Evolutionary conservation across 2,888 invertebrate species (phyloP).

Genomic region (Epinotia nisella): DNA sequence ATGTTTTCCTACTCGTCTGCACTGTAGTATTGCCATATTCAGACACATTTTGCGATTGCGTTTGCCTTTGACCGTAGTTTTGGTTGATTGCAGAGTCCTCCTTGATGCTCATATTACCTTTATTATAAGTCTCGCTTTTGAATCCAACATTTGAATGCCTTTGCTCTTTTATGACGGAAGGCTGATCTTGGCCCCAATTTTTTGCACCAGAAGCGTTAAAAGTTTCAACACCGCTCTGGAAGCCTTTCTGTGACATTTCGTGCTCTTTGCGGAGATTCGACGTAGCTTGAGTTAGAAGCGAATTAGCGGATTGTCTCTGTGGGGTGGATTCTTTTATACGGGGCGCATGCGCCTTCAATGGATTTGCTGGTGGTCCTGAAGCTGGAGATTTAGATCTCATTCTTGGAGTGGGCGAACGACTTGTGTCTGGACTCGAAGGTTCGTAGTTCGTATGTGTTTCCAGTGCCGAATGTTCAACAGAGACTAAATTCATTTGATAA

Average conservation of each 20-base stretch:
- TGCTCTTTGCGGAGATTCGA: slow-evolving; percentile 74
- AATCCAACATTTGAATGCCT: slow-evolving; percentile 78
- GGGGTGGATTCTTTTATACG: slow-evolving; percentile 82
- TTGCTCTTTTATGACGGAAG: slow-evolving; percentile 77
- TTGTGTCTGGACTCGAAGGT: slow-evolving; percentile 84
- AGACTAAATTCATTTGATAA: slow-evolving; percentile 91
- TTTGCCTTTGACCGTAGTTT: slow-evolving; percentile 75
- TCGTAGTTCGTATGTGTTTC: slow-evolving; percentile 84
- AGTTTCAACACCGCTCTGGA: slow-evolving; percentile 68
- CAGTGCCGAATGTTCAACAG: slow-evolving; percentile 86
- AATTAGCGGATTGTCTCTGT: slow-evolving; percentile 71
- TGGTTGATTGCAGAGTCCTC: slow-evolving; percentile 72
- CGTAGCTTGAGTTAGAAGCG: slow-evolving; percentile 66
- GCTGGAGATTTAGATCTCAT: slow-evolving; percentile 88
- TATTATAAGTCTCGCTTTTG: slow-evolving; percentile 78
- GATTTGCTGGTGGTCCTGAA: slow-evolving; percentile 88
- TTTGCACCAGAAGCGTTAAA: slow-evolving; percentile 62
- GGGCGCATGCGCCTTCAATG: slow-evolving; percentile 87
- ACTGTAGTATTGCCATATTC: slow-evolving; percentile 85
- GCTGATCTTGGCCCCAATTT: slow-evolving; percentile 71
- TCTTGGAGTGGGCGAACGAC: slow-evolving; percentile 88
- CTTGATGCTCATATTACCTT: slow-evolving; percentile 69
- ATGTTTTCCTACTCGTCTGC: slow-evolving; percentile 86
- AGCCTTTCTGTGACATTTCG: slow-evolving; percentile 74
- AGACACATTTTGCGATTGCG: slow-evolving; percentile 79